Conservation (phyloP, 2,113 vertebrate species). For the Numenius arquata region DNA sequence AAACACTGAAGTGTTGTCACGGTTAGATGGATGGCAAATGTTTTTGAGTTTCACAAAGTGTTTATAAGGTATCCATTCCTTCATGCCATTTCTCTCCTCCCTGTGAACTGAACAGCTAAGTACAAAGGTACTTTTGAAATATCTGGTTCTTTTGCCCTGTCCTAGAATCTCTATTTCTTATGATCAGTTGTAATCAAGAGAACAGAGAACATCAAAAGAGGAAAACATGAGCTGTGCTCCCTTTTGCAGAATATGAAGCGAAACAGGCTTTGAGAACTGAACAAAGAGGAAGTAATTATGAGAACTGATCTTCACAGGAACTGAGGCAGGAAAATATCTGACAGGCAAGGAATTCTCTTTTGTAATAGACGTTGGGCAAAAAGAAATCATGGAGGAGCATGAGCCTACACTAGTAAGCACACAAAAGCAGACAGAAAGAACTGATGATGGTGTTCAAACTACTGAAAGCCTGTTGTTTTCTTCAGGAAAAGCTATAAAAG, state of each 20-base stretch:
- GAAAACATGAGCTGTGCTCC: not conserved
- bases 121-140: not conserved
- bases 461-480: not conserved
- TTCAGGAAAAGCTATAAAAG: not conserved
- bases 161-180: not conserved
- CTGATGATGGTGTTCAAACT: not conserved
- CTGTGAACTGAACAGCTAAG: not conserved
- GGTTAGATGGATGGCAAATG: not conserved
- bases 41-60: not conserved
- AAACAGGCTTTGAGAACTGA: constrained; percentile 6
- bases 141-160: not conserved
- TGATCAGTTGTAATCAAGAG: not conserved
- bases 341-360: not conserved
- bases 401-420: not conserved
- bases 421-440: not conserved
- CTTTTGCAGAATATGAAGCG: not conserved
- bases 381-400: not conserved
- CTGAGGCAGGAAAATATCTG: not conserved
- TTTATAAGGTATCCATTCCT: not conserved
- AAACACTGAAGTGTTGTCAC: not conserved
- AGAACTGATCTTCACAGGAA: not conserved
- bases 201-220: not conserved
- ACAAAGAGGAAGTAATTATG: not conserved
- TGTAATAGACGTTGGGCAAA: not conserved
- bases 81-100: not conserved